Base-by-base conservation (phyloP, 1,140 invertebrate genomes). In the Bombus soroeensis region DNA sequence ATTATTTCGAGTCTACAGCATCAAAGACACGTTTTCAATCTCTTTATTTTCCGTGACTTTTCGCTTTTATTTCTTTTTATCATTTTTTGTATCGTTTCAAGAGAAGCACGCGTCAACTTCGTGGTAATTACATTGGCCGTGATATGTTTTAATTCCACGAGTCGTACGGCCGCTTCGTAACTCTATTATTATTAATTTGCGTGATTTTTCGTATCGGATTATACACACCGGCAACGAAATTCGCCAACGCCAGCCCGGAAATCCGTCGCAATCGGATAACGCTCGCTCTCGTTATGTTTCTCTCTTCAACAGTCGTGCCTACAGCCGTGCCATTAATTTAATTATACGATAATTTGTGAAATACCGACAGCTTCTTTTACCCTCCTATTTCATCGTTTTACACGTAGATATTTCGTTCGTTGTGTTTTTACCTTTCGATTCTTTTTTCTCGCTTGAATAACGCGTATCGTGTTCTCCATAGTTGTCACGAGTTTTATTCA, bases 201-300 rank as follows among this genome's bases (percentile, higher is more conserved):
- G 76, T 72, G 83, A 85, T 85, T 79, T 85, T 79, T 85, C 68
- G 83, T 85, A 85, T 85, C 76, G 83, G 83, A 85, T 85, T 79
- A 85, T 79, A 71, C 41, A 64, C 37, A n/a, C 34, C 15, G 47
- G 25, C 12, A 71, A 79, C 83, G 77, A 80, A 80, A 80, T 79
- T 64, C 39, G 77, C 68, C 66, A 64, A 59, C 77, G 25, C 3
- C 83, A 22, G 39, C 57, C 37, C 37, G 57, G 68, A 85, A 80
- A 85, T 79, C 83, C 77, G 53, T 80, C 68, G 77, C 83, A 80
- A 85, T 80, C 83, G 77, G 77, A 85, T 85, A 80, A 80, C 77
- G 39, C 10, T 34, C 47, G 47, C 18, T 53, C 47, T 53, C 47
- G 47, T 53, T 53, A 53, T 22, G 18, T 22, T 34, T 12, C 25